Conservation (phyloP, 2,797 vertebrate species). For the Sternarchorhynchus goeldii region DNA sequence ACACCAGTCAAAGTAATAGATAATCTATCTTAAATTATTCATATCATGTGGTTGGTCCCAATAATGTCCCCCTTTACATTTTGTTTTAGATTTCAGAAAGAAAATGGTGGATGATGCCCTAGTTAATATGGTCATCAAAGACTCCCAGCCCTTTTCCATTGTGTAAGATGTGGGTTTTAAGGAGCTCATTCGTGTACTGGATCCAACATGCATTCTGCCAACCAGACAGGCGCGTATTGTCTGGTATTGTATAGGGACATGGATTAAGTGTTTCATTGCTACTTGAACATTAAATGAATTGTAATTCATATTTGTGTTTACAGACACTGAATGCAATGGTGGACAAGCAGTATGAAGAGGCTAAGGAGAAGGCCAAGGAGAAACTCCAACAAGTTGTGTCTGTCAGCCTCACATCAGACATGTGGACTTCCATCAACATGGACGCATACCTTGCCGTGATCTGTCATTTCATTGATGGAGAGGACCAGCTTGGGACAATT, state of each 20-base stretch:
- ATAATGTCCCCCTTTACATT: too few species aligned
- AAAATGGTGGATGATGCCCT: background rate
- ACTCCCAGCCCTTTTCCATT: constrained; percentile 1
- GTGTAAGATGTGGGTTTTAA: background rate
- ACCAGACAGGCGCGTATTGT: background rate
- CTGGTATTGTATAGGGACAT: too few species aligned
- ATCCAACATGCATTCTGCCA: background rate
- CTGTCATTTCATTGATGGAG: too few species aligned
- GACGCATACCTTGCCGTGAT: too few species aligned
- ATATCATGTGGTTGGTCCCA: too few species aligned
- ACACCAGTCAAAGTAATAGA: too few species aligned
- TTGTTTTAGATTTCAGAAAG: background rate
- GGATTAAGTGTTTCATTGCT: constrained; percentile 1
- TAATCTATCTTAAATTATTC: too few species aligned
- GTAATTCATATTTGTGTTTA: background rate
- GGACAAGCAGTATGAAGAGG: background rate
- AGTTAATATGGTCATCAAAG: background rate
- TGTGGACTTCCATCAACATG: too few species aligned
- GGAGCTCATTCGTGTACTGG: constrained; percentile 19
- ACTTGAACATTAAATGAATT: background rate
- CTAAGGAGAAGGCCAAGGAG: constrained; percentile 3
- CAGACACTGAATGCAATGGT: too few species aligned
- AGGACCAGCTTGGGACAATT: too few species aligned
- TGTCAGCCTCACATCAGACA: background rate
- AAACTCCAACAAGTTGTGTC: background rate